Conservation (phyloP, 2,797 vertebrate species). For the Dermochelys coriacea region DNA sequence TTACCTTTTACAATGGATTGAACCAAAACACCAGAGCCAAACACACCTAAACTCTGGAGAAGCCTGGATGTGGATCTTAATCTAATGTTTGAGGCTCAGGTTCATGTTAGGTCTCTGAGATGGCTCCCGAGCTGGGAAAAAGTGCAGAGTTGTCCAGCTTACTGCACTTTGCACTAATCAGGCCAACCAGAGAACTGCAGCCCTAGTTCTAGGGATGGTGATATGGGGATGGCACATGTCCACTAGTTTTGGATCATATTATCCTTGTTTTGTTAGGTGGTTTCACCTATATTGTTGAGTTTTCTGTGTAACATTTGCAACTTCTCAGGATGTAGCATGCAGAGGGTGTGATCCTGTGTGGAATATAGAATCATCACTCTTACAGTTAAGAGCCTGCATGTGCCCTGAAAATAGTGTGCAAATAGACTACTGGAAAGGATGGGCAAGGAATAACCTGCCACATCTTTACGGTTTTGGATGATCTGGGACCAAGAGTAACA, state of each 20-base stretch:
- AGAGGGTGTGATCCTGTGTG: neutral
- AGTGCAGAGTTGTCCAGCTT: no score
- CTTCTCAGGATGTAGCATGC: neutral
- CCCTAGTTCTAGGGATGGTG: no score
- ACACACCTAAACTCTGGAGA: no score
- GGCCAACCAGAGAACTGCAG: no score
- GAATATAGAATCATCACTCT: conserved; percentile 18
- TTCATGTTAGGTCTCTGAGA: no score
- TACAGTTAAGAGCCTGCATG: neutral
- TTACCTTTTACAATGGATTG: no score
- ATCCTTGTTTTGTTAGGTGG: neutral
- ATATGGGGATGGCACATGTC: no score
- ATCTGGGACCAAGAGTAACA: neutral
- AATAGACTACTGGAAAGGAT: neutral
- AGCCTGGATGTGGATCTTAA: no score
- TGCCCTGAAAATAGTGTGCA: neutral
- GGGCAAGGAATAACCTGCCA: neutral
- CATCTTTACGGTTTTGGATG: neutral
- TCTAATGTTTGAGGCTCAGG: no score
- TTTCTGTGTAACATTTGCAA: conserved; percentile 7
- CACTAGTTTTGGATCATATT: neutral
- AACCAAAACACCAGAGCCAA: no score
- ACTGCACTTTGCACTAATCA: no score
- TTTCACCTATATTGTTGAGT: neutral
- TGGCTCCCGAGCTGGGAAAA: no score